Evolutionary conservation across 2,888 invertebrate genomes (phyloP).

Genomic region (Caenorhabditis virilis): DNA sequence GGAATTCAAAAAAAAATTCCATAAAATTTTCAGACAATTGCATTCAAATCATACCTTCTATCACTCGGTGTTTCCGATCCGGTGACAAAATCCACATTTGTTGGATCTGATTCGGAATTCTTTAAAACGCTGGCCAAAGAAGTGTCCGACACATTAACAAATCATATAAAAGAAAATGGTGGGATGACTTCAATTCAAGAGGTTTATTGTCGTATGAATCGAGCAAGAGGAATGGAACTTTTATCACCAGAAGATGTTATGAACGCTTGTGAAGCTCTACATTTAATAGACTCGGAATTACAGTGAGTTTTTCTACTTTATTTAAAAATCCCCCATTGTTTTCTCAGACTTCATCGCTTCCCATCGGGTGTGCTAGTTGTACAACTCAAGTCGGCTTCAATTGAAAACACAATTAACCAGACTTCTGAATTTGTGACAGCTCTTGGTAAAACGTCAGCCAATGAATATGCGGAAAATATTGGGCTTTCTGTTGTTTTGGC

Average conservation of each 20-base stretch:
- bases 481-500: constrained; percentile 88
- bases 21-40: constrained; percentile 82
- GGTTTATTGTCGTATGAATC: constrained; percentile 92
- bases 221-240: constrained; percentile 91
- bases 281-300: constrained; percentile 69
- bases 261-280: constrained; percentile 79
- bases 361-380: constrained; percentile 94
- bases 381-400: constrained; percentile 77
- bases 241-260: constrained; percentile 95
- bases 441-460: constrained; percentile 77
- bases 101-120: constrained; percentile 81
- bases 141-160: constrained; percentile 81
- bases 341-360: constrained; percentile 78
- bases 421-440: constrained; percentile 69
- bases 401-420: constrained; percentile 70
- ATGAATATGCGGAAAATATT: constrained; percentile 82
- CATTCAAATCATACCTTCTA: constrained; percentile 92
- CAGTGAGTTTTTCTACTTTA: constrained; percentile 61
- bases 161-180: constrained; percentile 85
- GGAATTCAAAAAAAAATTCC: too few species aligned
- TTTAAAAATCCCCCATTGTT: neutral
- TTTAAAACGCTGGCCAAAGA: constrained; percentile 84
- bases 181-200: constrained; percentile 96
- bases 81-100: constrained; percentile 86
- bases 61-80: constrained; percentile 97